phyloP scores from a whole-genome alignment of 2,113 vertebrate species.

The Suricata suricatta region DNA sequence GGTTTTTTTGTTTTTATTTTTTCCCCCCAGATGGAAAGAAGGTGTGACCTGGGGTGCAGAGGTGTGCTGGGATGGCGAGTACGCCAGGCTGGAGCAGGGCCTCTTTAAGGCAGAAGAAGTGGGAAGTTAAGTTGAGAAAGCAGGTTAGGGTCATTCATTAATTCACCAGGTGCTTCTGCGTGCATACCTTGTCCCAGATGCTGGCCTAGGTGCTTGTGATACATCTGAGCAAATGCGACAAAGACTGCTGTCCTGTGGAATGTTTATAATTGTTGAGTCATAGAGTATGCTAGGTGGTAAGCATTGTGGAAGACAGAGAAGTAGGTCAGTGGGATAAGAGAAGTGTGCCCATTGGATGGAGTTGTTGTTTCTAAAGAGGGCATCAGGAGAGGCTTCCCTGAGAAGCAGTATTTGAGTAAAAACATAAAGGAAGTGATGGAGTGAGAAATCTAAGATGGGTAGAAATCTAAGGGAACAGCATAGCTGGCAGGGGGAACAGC shows the following conservation, averaged over 20 bases:
- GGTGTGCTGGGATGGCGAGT: neutral
- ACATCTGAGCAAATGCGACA: neutral
- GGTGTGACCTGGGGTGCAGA: neutral
- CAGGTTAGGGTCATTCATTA: neutral
- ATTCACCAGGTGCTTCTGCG: neutral
- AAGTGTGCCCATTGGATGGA: neutral
- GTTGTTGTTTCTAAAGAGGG: neutral
- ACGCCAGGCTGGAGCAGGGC: neutral
- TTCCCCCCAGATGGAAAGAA: neutral
- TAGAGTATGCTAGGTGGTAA: neutral
- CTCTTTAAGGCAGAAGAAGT: neutral
- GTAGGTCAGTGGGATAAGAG: neutral
- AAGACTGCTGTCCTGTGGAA: neutral
- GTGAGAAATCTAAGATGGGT: neutral
- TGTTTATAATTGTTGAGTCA: neutral
- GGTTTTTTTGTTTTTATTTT: neutral
- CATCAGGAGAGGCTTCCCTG: neutral
- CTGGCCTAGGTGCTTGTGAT: neutral
- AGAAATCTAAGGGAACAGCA: neutral
- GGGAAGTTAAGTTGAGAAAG: neutral
- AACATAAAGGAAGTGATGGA: neutral
- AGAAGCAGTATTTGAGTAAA: neutral
- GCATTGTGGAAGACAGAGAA: neutral
- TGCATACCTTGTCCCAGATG: neutral
- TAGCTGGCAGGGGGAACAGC: neutral